These are phyloP conservation scores for Emydoidea blandingii DNA, from an alignment of 2,797 vertebrate species.

Conservation along the genomic window DNA sequence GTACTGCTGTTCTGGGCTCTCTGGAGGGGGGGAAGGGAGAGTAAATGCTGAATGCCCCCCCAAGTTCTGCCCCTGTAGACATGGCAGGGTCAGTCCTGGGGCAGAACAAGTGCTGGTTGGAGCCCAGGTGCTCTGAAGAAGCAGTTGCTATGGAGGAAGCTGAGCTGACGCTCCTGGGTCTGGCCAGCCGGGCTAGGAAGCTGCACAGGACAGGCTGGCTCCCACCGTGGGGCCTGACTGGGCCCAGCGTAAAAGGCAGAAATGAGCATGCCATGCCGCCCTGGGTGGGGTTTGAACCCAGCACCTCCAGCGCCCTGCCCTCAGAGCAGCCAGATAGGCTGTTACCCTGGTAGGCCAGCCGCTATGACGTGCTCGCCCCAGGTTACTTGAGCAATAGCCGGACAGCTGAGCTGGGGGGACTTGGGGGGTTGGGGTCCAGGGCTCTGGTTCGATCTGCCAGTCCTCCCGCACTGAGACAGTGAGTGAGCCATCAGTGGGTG, in stretches of 20 bases:
- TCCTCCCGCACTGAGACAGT: neutral
- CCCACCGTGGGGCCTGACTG: neutral
- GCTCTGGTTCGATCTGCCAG: neutral
- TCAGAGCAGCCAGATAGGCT: neutral
- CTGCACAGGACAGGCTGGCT: neutral
- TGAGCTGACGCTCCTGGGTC: neutral
- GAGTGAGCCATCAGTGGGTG: neutral
- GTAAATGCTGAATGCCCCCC: neutral
- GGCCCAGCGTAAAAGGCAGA: neutral
- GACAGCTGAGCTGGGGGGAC: neutral
- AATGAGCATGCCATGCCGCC: neutral
- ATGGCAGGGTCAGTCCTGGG: neutral
- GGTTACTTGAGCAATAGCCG: neutral
- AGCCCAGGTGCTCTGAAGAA: neutral
- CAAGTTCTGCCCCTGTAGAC: neutral
- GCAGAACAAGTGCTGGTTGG: neutral
- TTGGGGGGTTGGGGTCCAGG: neutral
- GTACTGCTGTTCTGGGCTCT: slow-evolving; percentile 70
- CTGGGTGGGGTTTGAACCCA: neutral
- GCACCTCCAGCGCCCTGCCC: no score
- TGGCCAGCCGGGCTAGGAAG: neutral
- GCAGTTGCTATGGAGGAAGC: no score
- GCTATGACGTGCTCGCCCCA: no score
- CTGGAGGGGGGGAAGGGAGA: neutral
- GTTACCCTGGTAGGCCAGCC: neutral